Evolutionary conservation across 2,888 invertebrate species (phyloP).

Genomic region (Ethmia dodecea): DNA sequence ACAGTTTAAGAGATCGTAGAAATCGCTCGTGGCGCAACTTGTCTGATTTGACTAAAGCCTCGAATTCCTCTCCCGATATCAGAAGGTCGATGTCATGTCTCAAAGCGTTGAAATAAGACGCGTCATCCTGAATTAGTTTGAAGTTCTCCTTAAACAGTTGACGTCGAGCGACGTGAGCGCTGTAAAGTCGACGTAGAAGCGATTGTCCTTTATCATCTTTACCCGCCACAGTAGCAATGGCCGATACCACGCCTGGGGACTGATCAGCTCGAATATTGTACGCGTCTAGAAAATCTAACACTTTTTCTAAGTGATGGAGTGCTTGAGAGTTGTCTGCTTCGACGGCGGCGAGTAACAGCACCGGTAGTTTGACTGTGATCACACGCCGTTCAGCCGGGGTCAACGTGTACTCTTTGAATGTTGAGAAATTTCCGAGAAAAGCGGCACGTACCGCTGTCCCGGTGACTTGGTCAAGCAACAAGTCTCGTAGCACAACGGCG

Average conservation of each 20-base stretch:
- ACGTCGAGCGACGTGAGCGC: slow-evolving; percentile 35
- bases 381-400: slow-evolving; percentile 27
- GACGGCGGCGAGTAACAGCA: slow-evolving; percentile 20
- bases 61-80: slow-evolving; percentile 22
- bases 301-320: slow-evolving; percentile 18
- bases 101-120: slow-evolving; percentile 44
- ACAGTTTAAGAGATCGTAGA: slow-evolving; percentile 34
- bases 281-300: slow-evolving; percentile 31
- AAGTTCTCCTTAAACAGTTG: slow-evolving; percentile 37
- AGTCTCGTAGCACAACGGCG: slow-evolving; percentile 39
- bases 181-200: slow-evolving; percentile 32
- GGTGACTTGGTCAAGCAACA: slow-evolving; percentile 27
- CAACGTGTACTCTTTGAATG: slow-evolving; percentile 37
- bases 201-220: slow-evolving; percentile 21
- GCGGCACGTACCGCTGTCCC: slow-evolving; percentile 24
- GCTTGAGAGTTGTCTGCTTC: slow-evolving; percentile 16
- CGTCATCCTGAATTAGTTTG: slow-evolving; percentile 30
- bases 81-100: slow-evolving; percentile 38
- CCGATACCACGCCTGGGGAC: slow-evolving; percentile 24
- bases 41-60: slow-evolving; percentile 17
- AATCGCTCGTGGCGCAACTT: slow-evolving; percentile 31
- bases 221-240: slow-evolving; percentile 25
- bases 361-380: slow-evolving; percentile 25
- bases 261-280: slow-evolving; percentile 29
- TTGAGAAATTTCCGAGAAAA: slow-evolving; percentile 36